phyloP scores from a whole-genome alignment of 1,140 invertebrate species.

The Zaprionus tsacasi region DNA sequence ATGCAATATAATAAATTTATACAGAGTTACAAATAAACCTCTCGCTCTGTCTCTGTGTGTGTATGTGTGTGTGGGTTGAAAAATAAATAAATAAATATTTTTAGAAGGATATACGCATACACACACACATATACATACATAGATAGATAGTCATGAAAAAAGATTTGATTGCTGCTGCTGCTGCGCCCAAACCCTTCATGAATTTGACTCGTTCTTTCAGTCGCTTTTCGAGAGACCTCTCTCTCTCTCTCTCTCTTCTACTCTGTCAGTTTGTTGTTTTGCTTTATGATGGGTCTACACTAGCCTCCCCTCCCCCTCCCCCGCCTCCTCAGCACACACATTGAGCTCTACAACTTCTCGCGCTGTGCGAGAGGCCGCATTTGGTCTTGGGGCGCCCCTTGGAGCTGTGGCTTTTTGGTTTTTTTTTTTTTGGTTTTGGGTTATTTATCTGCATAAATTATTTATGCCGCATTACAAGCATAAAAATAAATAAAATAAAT shows the following conservation, averaged over 20 bases:
- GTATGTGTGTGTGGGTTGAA: slow-evolving; percentile 62
- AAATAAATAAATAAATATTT: slow-evolving; percentile 83
- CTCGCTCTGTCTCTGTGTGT: slow-evolving; percentile 4
- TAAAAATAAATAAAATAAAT: slow-evolving; percentile 83
- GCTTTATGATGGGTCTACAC: slow-evolving; percentile 63
- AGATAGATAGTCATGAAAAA: slow-evolving; percentile 13
- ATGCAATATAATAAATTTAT: slow-evolving; percentile 83
- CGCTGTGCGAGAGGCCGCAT: neutral
- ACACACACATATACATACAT: neutral
- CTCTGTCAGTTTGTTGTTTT: slow-evolving; percentile 62
- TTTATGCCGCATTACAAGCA: slow-evolving; percentile 80
- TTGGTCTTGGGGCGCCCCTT: slow-evolving; percentile 40
- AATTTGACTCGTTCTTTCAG: slow-evolving; percentile 52
- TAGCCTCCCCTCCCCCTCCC: neutral
- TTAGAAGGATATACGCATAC: slow-evolving; percentile 68
- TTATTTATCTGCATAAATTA: slow-evolving; percentile 83
- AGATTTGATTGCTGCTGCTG: slow-evolving; percentile 50
- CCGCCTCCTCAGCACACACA: neutral
- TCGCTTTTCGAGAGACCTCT: slow-evolving; percentile 12
- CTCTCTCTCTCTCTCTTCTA: neutral
- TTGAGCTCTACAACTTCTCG: slow-evolving; percentile 7
- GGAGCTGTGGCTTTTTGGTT: slow-evolving; percentile 34
- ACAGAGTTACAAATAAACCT: slow-evolving; percentile 76
- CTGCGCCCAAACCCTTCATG: slow-evolving; percentile 43
- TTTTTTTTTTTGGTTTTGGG: slow-evolving; percentile 56